Percentiles rank a stretch among this genome's conserved stretches.
These are phyloP conservation scores for Bibio marci DNA, from an alignment of 2,888 invertebrate species.

Conservation along the genomic window DNA sequence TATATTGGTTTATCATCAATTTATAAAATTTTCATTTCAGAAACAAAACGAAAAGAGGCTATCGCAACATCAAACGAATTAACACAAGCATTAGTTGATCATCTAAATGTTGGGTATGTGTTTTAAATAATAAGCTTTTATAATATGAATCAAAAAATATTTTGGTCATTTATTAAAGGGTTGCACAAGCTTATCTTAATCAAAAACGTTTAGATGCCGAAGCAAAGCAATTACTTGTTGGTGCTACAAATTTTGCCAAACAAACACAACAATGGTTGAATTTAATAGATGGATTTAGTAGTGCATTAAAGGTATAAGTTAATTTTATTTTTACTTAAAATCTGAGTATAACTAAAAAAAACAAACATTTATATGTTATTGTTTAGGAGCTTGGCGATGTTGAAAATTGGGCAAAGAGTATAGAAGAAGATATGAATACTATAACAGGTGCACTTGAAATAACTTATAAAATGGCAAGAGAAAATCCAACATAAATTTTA, in stretches of 20 bases:
- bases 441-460: slow-evolving; percentile 84
- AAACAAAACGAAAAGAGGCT: slow-evolving; percentile 85
- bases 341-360: not conserved
- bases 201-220: slow-evolving; percentile 96
- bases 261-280: slow-evolving; percentile 96
- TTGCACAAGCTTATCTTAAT: slow-evolving; percentile 95
- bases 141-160: not conserved
- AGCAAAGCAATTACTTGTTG: slow-evolving; percentile 86
- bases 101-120: slow-evolving; percentile 87
- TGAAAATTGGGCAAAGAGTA: slow-evolving; percentile 95
- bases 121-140: not conserved
- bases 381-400: slow-evolving; percentile 86
- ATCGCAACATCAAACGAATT: slow-evolving; percentile 81
- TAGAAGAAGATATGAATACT: slow-evolving; percentile 88
- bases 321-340: not conserved
- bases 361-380: not conserved
- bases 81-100: slow-evolving; percentile 89
- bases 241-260: slow-evolving; percentile 86
- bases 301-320: slow-evolving; percentile 49
- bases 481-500: slow-evolving; percentile 15
- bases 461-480: slow-evolving; percentile 65
- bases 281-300: slow-evolving; percentile 73
- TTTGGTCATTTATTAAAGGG: slow-evolving; percentile 30
- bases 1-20: not conserved
- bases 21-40: slow-evolving; percentile 31